Base-by-base conservation (phyloP, 2,797 vertebrate species). In the Calcarius lapponicus region DNA sequence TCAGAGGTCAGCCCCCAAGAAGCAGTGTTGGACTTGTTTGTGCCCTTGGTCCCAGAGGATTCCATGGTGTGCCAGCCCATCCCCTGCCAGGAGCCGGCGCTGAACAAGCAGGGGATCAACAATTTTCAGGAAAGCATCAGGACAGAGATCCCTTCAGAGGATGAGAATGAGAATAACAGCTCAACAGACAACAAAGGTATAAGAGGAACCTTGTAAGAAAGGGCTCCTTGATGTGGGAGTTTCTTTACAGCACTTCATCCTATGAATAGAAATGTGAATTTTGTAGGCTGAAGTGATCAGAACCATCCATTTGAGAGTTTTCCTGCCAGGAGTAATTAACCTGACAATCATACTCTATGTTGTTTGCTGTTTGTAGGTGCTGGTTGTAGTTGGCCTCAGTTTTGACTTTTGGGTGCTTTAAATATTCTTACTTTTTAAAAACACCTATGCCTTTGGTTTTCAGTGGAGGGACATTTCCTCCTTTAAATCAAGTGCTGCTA, bases 171-270 rank as follows among this genome's bases (percentile, higher is more conserved):
- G 64, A 97, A 94, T 36, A 98, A 97, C 17, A 95, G 95, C 89
- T 86, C 97, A 0, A 56, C 97, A 70, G 98, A 98, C 82, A 98
- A 80, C 92, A 98, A 97, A 98, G 98, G 98, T 98, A 97, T 58
- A 58, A 45, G 64, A 91, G 74, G 48, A 78, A 9, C 32, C 45
- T 47, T 66, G 54, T 34, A 43, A 67, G 86, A 50, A 60, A 47
- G 53, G 31, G 17, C 14, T 81, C 7, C 36, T 74, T 12, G 10
- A 3, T 61, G 47, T 6, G 36, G 36, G 60, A 65, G 38, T 40
- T 13, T 50, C 28, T 62, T 51, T 67, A 6, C 15, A 28, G 0
- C 29, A 1, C 32, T 73, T 53, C 6, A 24, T 62, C 7, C 6
- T 40, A 10, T 43, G 40, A 10, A 38, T 12, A 40, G 75, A 54